Evolutionary conservation across 2,113 vertebrate genomes (phyloP).

Genomic region (Todiramphus saurophagus): DNA sequence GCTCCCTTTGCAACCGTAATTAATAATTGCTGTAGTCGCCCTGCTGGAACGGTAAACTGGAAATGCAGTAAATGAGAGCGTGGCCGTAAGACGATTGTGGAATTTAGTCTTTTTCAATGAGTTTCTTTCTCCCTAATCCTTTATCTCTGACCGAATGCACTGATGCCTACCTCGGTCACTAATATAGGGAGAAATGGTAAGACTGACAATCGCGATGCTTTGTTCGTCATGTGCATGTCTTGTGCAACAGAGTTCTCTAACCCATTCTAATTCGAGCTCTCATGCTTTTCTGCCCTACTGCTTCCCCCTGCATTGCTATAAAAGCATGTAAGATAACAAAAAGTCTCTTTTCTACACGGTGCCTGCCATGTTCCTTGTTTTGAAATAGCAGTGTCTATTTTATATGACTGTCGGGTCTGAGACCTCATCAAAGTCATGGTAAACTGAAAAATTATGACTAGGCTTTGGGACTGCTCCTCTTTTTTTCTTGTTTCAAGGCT

Average conservation of each 20-base stretch:
- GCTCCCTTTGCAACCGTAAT: conserved; percentile 5
- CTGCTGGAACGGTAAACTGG: conserved; percentile 63
- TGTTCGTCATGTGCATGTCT: conserved; percentile 80
- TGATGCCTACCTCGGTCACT: conserved; percentile 82
- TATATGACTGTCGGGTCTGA: conserved; percentile 72
- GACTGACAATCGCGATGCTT: conserved; percentile 75
- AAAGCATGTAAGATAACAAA: conserved; percentile 78
- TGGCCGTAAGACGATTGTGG: conserved; percentile 69
- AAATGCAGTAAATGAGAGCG: conserved; percentile 77
- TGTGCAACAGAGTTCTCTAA: conserved; percentile 72
- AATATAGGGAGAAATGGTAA: conserved; percentile 88
- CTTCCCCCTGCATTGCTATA: conserved; percentile 80
- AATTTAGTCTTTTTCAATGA: conserved; percentile 79
- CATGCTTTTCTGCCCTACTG: conserved; percentile 77
- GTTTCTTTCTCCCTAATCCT: conserved; percentile 83
- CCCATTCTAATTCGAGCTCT: conserved; percentile 74
- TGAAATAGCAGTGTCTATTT: conserved; percentile 71
- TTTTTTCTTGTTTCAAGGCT: conserved; percentile 21
- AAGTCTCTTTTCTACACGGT: conserved; percentile 68
- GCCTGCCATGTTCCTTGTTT: conserved; percentile 76
- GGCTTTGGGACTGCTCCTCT: conserved; percentile 52
- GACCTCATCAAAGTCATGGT: conserved; percentile 77
- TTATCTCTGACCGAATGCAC: conserved; percentile 80
- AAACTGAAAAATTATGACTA: conserved; percentile 72
- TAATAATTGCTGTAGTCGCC: conserved; percentile 10